These are phyloP conservation scores for Oscheius sp. DNA, from an alignment of 2,888 invertebrate species.

Conservation along the genomic window DNA sequence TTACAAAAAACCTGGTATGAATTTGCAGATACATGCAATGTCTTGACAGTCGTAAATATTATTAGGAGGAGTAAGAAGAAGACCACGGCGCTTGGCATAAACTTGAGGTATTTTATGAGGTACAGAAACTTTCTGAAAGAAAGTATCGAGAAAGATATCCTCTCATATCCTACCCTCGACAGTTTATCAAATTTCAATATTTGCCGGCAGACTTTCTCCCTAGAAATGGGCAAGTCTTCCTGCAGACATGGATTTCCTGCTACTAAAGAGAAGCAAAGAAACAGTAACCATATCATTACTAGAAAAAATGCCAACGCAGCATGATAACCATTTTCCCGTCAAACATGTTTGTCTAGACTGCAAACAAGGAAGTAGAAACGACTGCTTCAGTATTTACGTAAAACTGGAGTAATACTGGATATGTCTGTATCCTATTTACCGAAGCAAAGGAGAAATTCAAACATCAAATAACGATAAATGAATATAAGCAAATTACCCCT, in stretches of 20 bases:
- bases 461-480: no score
- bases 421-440: no score
- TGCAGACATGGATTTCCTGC: not conserved
- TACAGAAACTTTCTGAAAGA: not conserved
- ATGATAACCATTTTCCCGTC: no score
- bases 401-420: no score
- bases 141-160: not conserved
- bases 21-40: conserved; percentile 5
- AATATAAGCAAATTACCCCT: no score
- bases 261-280: not conserved
- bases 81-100: not conserved
- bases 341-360: no score
- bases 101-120: not conserved
- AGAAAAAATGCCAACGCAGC: no score
- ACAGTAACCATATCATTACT: not conserved
- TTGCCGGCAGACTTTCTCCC: conserved; percentile 7
- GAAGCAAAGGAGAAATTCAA: no score
- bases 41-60: conserved; percentile 10
- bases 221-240: not conserved
- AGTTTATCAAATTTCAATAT: not conserved
- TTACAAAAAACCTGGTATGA: not conserved
- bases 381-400: no score
- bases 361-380: not conserved
- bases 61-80: not conserved
- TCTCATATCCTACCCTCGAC: not conserved